Evolutionary conservation across 2,113 vertebrate genomes (phyloP).

Genomic region (Chionomys nivalis): DNA sequence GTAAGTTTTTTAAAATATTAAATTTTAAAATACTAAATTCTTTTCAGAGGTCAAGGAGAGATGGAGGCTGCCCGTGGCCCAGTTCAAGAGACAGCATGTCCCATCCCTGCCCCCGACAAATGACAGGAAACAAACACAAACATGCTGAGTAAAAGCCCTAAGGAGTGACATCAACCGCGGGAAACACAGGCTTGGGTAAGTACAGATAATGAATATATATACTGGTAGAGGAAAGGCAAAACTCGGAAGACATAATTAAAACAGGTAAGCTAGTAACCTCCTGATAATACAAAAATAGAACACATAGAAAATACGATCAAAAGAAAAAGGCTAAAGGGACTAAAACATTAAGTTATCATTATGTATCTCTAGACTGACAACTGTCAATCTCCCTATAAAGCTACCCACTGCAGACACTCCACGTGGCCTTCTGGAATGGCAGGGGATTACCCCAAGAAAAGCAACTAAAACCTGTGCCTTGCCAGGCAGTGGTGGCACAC

Average conservation of each 20-base stretch:
- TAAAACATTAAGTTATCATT: background rate
- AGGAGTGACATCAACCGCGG: background rate
- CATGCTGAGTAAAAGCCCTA: background rate
- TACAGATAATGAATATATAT: background rate
- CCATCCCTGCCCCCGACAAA: background rate
- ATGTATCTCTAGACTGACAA: background rate
- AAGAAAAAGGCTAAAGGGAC: background rate
- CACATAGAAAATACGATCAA: background rate
- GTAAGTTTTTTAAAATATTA: background rate
- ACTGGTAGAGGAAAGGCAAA: background rate
- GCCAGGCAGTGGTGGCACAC: fast-evolving
- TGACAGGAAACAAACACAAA: background rate
- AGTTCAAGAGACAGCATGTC: background rate
- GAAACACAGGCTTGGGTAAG: background rate
- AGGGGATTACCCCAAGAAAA: background rate
- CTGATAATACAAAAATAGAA: background rate
- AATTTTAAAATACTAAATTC: constrained; percentile 34
- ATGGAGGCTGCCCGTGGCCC: background rate
- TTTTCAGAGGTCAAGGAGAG: constrained; percentile 19
- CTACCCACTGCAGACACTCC: background rate
- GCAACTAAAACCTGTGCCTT: background rate
- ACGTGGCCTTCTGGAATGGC: background rate
- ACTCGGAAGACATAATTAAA: constrained; percentile 6
- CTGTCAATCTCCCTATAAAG: background rate
- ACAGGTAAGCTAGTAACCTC: background rate